Evolutionary conservation across 2,797 vertebrate species (phyloP), one percentile per base, ranked within the genome.

Genomic region (Spheniscus humboldti): DNA sequence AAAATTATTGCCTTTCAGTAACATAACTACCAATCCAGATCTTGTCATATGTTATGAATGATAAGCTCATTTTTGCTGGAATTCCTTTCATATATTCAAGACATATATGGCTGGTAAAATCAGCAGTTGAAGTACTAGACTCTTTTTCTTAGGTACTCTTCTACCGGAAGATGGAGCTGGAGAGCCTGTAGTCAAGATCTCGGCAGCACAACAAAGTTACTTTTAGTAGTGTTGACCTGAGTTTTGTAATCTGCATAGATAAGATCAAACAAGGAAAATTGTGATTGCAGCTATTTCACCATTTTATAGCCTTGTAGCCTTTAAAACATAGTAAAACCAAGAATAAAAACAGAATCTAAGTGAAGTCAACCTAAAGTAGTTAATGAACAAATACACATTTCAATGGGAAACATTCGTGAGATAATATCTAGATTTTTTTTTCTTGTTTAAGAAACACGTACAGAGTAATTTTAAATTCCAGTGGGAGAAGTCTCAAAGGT

Each of bases 121-220:
- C 5, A 52, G 27, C 27, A 79, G 47, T 57, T 86, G 20, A 43
- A 86, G 28, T 47, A 45, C 7, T 53, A 28, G n/a, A 15, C 5
- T 39, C 7, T 14, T 16, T 66, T 64, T 67, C 35, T 60, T 50
- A 35, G 6, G 10, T 83, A 22, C 10, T 78, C 57, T 41, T 43
- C 13, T 64, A 45, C 96, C 97, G 96, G 96, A 88, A 96, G 96
- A 86, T 97, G 96, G 96, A 74, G 96, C 92, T 77, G 90, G 52
- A 94, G 96, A 94, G 81, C 91, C 91, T 96, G 62, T 41, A 62
- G 68, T 90, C 41, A 69, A 28, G 6, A 63, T 33, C 33, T 53
- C 3, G 1, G 35, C 24, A 28, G 66, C 22, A 23, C 53, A 67
- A 20, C 9, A 18, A 2, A 4, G 15, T 23, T 41, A 12, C 18